Conservation (phyloP, 2,888 invertebrate species). For the Sepiola atlantica region DNA sequence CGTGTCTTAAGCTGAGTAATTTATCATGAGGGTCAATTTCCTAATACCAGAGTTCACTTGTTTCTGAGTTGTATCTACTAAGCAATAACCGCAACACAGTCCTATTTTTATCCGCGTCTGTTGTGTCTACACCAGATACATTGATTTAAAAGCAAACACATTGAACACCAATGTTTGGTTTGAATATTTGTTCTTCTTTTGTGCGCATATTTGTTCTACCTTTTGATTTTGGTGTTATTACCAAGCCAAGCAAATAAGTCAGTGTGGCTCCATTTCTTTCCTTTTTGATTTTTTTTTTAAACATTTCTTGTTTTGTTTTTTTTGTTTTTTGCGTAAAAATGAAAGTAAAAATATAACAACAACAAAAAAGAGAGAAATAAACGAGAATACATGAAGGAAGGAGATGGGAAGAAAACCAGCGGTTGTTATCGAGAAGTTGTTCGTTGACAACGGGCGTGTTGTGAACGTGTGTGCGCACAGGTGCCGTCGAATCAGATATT, state of each 20-base stretch:
- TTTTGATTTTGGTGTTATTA: background rate
- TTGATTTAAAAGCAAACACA: constrained; percentile 8
- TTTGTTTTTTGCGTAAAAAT: background rate
- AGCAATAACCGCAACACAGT: constrained; percentile 12
- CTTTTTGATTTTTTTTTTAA: background rate
- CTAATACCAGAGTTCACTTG: background rate
- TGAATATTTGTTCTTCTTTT: background rate
- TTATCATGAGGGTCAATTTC: background rate
- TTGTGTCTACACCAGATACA: constrained; percentile 1
- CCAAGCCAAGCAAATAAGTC: background rate
- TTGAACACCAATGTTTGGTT: background rate
- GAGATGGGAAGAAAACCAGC: background rate
- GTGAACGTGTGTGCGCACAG: background rate
- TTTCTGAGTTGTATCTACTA: constrained; percentile 32
- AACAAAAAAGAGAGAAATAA: background rate
- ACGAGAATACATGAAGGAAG: background rate
- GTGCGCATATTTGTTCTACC: background rate
- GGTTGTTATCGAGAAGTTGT: background rate
- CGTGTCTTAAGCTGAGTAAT: background rate
- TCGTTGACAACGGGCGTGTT: background rate
- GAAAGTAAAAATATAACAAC: no score
- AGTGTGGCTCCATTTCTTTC: background rate
- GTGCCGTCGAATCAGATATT: background rate
- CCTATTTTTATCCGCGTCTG: constrained; percentile 3
- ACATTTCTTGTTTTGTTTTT: background rate